A percentile compares a stretch with the other conserved stretches of the same genome.
These are phyloP conservation scores for Anolis carolinensis DNA, from an alignment of 2,113 vertebrate genomes.

Conservation along the genomic window DNA sequence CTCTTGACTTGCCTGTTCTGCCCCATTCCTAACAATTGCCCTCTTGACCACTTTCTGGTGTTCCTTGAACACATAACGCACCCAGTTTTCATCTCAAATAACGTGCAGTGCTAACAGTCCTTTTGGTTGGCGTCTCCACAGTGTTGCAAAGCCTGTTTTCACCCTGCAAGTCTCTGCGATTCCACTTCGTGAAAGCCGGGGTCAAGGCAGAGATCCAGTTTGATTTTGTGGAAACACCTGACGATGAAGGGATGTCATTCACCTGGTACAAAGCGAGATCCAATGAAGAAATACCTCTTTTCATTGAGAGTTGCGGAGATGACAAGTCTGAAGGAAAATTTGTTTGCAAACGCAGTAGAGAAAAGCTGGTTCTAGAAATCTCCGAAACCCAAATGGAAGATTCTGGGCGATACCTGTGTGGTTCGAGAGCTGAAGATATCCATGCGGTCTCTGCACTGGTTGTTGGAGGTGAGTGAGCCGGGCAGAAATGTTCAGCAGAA, in stretches of 20 bases:
- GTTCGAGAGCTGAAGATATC: accelerated
- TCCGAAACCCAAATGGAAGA: background rate
- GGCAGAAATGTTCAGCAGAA: background rate
- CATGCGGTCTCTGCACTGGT: background rate
- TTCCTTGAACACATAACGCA: no score
- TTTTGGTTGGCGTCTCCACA: background rate
- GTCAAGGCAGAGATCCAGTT: background rate
- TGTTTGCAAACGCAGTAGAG: background rate
- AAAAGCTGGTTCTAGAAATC: background rate
- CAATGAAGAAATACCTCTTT: background rate
- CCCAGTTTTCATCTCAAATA: no score
- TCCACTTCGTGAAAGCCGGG: background rate
- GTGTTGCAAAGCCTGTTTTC: background rate
- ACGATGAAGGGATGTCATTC: background rate
- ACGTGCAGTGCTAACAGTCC: background rate
- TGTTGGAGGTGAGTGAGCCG: slow-evolving; percentile 8
- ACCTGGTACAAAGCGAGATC: background rate
- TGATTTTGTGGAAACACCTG: no score
- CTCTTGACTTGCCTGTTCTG: no score
- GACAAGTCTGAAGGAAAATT: background rate
- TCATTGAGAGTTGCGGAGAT: background rate
- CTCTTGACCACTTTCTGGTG: no score
- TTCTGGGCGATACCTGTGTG: background rate
- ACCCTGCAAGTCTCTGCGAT: background rate
- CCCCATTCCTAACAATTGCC: no score